Percentiles rank a stretch among this genome's conserved stretches.
Conservation (phyloP, 1,140 invertebrate genomes). For the Drosophila miranda region DNA sequence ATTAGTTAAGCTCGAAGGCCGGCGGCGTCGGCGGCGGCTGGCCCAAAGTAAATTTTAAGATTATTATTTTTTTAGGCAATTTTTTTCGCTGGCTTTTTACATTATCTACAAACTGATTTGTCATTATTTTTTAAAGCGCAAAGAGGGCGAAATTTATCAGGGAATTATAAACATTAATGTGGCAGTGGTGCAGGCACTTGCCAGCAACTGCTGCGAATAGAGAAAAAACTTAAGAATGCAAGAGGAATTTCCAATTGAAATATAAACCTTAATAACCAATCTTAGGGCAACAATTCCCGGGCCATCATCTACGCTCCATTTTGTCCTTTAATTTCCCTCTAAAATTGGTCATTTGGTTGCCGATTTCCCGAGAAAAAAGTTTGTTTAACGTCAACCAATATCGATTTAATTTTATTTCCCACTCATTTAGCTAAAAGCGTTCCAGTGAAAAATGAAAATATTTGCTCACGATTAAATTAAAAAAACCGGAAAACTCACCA, state of each 20-base stretch:
- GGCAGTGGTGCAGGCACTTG: neutral
- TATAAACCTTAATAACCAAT: neutral
- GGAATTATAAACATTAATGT: slow-evolving; percentile 62
- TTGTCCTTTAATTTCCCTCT: slow-evolving; percentile 22
- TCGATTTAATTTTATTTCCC: slow-evolving; percentile 82
- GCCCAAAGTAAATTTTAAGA: slow-evolving; percentile 50
- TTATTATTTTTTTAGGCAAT: slow-evolving; percentile 43
- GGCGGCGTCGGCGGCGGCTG: slow-evolving; percentile 48
- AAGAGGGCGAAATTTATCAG: slow-evolving; percentile 31
- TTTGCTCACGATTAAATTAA: slow-evolving; percentile 80
- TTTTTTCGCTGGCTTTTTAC: slow-evolving; percentile 27
- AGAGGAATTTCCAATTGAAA: neutral
- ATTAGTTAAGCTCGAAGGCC: slow-evolving; percentile 72
- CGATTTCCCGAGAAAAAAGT: slow-evolving; percentile 51
- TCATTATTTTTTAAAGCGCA: slow-evolving; percentile 77
- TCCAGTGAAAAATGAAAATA: slow-evolving; percentile 72
- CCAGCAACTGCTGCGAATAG: neutral
- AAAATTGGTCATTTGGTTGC: slow-evolving; percentile 43
- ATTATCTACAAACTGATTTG: slow-evolving; percentile 81
- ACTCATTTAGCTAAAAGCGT: slow-evolving; percentile 81
- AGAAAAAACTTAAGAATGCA: neutral
- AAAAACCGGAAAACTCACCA: slow-evolving; percentile 28
- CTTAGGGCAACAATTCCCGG: neutral
- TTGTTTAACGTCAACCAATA: slow-evolving; percentile 64
- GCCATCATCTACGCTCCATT: neutral